Percentiles rank a stretch among this genome's conserved stretches.
Conservation (phyloP, 2,888 invertebrate species). For the Scrobipalpa atriplicella region DNA sequence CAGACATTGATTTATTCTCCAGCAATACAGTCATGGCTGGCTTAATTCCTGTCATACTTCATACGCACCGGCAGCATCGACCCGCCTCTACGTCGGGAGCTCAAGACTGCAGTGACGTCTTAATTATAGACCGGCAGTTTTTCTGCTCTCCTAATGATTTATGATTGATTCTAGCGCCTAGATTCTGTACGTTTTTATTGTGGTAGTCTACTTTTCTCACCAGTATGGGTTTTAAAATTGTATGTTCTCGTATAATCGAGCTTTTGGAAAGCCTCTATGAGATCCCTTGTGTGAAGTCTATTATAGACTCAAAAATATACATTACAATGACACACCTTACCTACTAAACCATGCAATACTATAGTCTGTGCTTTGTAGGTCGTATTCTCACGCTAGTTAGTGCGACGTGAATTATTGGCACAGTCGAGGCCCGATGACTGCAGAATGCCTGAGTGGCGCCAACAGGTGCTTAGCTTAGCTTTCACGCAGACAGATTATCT, state of each 20-base stretch:
- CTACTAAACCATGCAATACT: too few species aligned
- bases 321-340: too few species aligned
- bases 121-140: not conserved
- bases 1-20: not conserved
- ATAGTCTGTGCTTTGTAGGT: too few species aligned
- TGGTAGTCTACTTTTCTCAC: not conserved
- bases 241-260: too few species aligned
- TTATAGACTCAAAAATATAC: too few species aligned
- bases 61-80: not conserved
- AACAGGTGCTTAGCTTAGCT: not conserved
- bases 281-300: too few species aligned
- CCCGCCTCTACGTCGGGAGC: not conserved
- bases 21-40: not conserved
- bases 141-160: not conserved
- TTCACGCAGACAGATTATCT: not conserved
- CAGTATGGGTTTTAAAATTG: too few species aligned
- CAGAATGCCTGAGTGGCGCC: constrained; percentile 2
- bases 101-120: not conserved
- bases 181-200: not conserved
- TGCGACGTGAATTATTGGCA: constrained; percentile 8
- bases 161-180: not conserved
- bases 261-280: too few species aligned
- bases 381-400: constrained; percentile 16
- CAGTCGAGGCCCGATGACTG: not conserved
- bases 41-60: constrained; percentile 5